Conservation (phyloP, 2,888 invertebrate genomes). For the Amphipoea lucens region DNA sequence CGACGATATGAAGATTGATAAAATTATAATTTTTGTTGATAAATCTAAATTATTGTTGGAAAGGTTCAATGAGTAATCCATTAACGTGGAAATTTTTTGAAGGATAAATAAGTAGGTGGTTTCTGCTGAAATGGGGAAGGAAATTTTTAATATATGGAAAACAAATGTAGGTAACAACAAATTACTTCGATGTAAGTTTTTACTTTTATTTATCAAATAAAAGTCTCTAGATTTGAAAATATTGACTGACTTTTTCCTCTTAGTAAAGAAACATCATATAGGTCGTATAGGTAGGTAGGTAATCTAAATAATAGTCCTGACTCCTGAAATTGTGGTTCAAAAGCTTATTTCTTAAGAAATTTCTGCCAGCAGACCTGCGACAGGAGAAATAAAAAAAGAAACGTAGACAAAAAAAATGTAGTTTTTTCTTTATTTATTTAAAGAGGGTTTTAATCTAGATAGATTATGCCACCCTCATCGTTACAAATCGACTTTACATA, state of each 20-base stretch:
- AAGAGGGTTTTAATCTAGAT: too few species aligned
- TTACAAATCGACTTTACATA: too few species aligned
- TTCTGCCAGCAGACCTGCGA: too few species aligned
- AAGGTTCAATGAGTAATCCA: slow-evolving; percentile 6
- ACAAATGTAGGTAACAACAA: background rate
- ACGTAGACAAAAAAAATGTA: too few species aligned
- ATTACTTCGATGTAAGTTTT: background rate
- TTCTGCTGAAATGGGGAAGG: background rate
- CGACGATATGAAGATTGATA: slow-evolving; percentile 3
- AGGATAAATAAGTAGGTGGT: background rate
- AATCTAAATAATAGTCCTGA: background rate
- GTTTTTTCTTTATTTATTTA: too few species aligned
- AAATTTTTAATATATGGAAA: background rate
- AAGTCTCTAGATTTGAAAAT: background rate
- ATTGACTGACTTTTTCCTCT: background rate
- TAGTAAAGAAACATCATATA: background rate
- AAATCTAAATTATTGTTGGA: slow-evolving; percentile 20
- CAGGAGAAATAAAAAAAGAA: too few species aligned
- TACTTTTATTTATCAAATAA: slow-evolving; percentile 12
- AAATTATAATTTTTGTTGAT: slow-evolving; percentile 5
- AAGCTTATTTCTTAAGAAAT: too few species aligned
- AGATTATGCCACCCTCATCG: too few species aligned
- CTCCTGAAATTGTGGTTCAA: background rate
- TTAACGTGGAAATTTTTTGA: slow-evolving; percentile 23
- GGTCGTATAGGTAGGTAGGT: background rate